Conservation (phyloP, 2,888 invertebrate genomes). For the Eupithecia tripunctaria region DNA sequence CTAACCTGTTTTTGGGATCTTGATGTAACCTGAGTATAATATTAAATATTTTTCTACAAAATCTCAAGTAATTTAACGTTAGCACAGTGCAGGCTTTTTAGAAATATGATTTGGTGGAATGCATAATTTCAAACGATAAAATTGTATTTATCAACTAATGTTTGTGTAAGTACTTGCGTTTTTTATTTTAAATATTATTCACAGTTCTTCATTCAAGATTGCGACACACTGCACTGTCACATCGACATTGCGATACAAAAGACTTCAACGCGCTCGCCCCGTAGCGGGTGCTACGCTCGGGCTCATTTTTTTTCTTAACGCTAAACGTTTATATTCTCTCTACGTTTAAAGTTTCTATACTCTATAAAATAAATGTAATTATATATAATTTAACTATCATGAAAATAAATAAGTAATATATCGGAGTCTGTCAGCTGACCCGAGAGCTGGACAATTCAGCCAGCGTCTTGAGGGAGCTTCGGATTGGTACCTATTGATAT, state of each 20-base stretch:
- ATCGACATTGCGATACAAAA: constrained; percentile 29
- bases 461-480: too few relatives aligned
- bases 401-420: neutral
- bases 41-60: neutral
- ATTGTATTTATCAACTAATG: too few relatives aligned
- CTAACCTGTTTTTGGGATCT: neutral
- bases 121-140: too few relatives aligned
- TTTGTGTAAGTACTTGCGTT: neutral
- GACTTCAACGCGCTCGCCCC: constrained; percentile 42
- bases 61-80: too few relatives aligned
- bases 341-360: too few relatives aligned
- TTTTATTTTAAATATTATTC: neutral
- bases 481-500: neutral
- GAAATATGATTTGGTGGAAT: neutral
- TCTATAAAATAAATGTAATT: neutral
- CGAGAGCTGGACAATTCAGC: too few relatives aligned
- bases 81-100: too few relatives aligned
- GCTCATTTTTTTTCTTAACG: neutral
- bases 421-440: too few relatives aligned
- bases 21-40: neutral
- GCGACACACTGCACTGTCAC: neutral
- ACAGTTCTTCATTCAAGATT: neutral
- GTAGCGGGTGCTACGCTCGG: neutral
- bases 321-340: neutral
- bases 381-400: neutral